phyloP scores from a whole-genome alignment of 2,888 invertebrate species.

The Polymixis flavicincta region DNA sequence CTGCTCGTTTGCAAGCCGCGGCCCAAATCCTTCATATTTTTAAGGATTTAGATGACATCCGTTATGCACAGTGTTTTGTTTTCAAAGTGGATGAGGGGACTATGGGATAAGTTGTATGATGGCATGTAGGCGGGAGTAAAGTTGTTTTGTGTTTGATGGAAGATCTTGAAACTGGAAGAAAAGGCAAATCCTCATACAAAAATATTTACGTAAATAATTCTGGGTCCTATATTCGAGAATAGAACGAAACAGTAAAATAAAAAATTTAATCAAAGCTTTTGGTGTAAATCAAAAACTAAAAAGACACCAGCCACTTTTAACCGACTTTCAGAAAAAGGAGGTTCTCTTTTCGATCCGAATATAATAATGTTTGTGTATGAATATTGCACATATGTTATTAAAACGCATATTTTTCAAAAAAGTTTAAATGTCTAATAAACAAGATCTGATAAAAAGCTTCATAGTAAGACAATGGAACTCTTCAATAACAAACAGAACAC shows the following conservation, averaged over 20 bases:
- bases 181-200: neutral
- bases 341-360: too few species aligned
- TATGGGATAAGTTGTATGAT: conserved; percentile 34
- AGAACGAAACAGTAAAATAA: too few species aligned
- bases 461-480: too few species aligned
- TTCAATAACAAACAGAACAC: too few species aligned
- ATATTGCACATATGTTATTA: too few species aligned
- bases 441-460: too few species aligned
- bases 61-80: conserved; percentile 61
- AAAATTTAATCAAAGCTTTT: neutral
- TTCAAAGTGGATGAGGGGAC: conserved; percentile 53
- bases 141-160: neutral
- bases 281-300: neutral
- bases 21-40: conserved; percentile 68
- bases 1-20: conserved; percentile 52
- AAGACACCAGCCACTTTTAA: neutral
- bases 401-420: too few species aligned
- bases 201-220: neutral
- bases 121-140: neutral
- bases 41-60: conserved; percentile 61
- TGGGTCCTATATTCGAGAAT: neutral
- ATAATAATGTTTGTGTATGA: too few species aligned
- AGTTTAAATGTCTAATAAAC: too few species aligned
- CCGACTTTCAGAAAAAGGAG: too few species aligned
- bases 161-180: neutral